These are phyloP conservation scores for Philonicus albiceps DNA, from an alignment of 2,888 invertebrate species.

Conservation along the genomic window DNA sequence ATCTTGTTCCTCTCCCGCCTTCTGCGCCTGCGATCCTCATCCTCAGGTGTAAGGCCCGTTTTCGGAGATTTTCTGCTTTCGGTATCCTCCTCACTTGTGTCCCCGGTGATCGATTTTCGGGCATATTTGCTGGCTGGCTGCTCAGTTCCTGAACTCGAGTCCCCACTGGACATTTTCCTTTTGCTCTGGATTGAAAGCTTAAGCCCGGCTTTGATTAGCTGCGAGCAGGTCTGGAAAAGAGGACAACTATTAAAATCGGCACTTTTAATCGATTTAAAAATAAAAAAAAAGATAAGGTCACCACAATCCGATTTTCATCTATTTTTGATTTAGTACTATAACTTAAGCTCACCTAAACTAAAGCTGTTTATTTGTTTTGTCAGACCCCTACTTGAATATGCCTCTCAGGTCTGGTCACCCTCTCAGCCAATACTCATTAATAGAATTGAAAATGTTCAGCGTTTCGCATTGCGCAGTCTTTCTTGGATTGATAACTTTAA, in stretches of 20 bases:
- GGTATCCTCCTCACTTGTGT: slow-evolving; percentile 55
- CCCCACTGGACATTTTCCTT: slow-evolving; percentile 77
- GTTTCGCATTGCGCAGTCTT: too few relatives aligned
- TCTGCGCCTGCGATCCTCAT: slow-evolving; percentile 85
- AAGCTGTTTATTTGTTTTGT: too few relatives aligned
- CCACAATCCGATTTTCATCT: background rate
- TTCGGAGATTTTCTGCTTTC: slow-evolving; percentile 66
- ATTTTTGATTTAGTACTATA: too few relatives aligned
- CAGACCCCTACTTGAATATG: too few relatives aligned
- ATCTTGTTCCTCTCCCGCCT: slow-evolving; percentile 92
- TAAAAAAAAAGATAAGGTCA: background rate
- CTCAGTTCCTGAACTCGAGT: slow-evolving; percentile 65
- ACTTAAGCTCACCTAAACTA: too few relatives aligned
- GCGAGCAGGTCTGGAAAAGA: slow-evolving; percentile 79
- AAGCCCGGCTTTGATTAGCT: slow-evolving; percentile 89
- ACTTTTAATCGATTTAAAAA: background rate
- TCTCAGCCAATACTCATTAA: too few relatives aligned
- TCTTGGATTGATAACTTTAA: too few relatives aligned
- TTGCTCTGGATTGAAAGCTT: slow-evolving; percentile 91
- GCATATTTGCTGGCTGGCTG: slow-evolving; percentile 59
- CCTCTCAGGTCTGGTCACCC: too few relatives aligned
- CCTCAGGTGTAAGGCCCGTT: slow-evolving; percentile 83
- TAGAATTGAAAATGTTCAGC: too few relatives aligned
- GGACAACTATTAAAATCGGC: background rate
- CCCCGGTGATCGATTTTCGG: slow-evolving; percentile 52